Evolutionary conservation across 2,888 invertebrate genomes (phyloP), one percentile per base, ranked within the genome.

Genomic region (Cryptocephalus moraei): DNA sequence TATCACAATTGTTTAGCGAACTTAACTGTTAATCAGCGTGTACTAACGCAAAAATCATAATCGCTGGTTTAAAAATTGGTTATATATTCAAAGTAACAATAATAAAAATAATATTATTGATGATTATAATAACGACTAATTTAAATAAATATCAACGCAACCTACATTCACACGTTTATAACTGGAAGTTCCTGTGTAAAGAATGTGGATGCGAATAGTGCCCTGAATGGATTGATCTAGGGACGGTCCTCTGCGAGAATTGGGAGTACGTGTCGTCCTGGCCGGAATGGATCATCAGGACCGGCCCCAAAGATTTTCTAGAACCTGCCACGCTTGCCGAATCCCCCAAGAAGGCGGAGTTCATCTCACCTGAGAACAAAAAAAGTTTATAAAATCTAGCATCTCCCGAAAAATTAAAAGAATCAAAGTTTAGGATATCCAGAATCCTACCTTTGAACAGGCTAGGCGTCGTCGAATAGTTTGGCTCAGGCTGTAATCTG

Each of bases 321-420:
- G 91, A 91, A 6, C 80, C 80, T 9, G 87, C 84, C 44, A 91
- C 80, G 55, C 90, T 91, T 54, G 86, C 85, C 31, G 83, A 85
- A 67, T 92, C 92, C 10, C 86, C 87, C 50, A 91, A 81, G 69
- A 87, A 91, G 8, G 86, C 91, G 60, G 86, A 84, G 73, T 91
- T 91, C 56, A 91, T 85, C 75, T 91, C 91, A 53, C 91, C 91
- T 91, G 72, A 48, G 75, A 70, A 46, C 41, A 49, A 47, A 50
- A 38, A 39, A 6, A 22, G 22, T 22, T 22, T 22, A 22, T 6
- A 22, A 6, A 22, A 6, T 22, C 22, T 6, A 22, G 6, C 22
- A 22, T 4, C 6, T 22, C 22, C 6, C 22, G 22, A 22, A 22
- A n/a, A n/a, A n/a, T n/a, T n/a, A n/a, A n/a, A n/a, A n/a, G n/a